Evolutionary conservation across 1,140 invertebrate species (phyloP), one percentile per base, ranked within the genome.

Genomic region (Drosophila ananassae): DNA sequence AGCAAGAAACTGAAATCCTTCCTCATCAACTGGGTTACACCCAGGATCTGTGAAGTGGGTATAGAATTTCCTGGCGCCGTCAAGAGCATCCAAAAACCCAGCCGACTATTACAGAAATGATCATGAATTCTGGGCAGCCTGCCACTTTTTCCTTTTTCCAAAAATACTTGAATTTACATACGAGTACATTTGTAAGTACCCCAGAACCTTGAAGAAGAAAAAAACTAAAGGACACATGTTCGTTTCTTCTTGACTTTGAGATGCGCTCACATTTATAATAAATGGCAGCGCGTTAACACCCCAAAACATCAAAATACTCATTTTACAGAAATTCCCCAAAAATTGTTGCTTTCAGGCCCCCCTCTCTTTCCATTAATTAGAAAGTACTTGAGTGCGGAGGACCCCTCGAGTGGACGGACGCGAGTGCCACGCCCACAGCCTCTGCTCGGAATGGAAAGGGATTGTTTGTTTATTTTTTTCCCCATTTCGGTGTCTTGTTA

Each of bases 251-350:
- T 64, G 59, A 74, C 48, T 63, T 58, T 47, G 44, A 71, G 72
- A 55, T 63, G 64, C 59, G 50, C 54, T 73, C 60, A 73, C 58
- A 68, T 63, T 63, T 64, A 84, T 90, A 77, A 90, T 90, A 71
- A 90, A 90, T 90, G 79, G 80, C 78, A 66, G 76, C 78, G 71
- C 79, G 85, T 90, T 90, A 90, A 90, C 85, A 90, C 85, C 87
- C 85, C 62, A 68, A 62, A 72, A 68, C 72, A 77, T 58, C 59
- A 63, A 73, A 73, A 63, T 50, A 73, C 85, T 90, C 85, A 67
- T 73, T 73, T 90, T 90, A 90, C 85, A 90, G 57, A 64, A 82
- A 85, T 87, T 87, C 84, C 64, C 47, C 53, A 77, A 87, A 87
- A 76, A 50, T 32, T 10, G 41, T 37, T 37, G 2, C 12, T 34